Percentiles rank a stretch among this genome's conserved stretches.
phyloP scores from a whole-genome alignment of 2,888 invertebrate genomes.

The Strigamia transsilvanica region DNA sequence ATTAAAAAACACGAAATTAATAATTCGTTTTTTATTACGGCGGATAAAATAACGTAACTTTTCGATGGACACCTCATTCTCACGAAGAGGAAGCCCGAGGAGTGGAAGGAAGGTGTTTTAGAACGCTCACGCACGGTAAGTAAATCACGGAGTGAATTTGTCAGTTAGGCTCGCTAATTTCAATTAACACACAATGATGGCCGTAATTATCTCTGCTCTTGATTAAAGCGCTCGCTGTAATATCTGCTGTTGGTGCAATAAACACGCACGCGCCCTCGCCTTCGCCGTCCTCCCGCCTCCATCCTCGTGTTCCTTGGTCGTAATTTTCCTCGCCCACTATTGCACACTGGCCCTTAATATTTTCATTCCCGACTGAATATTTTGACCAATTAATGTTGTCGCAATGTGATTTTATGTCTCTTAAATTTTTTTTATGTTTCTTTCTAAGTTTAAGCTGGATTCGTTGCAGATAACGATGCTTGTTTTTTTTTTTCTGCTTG shows the following conservation, averaged over 20 bases:
- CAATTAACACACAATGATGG: constrained; percentile 54
- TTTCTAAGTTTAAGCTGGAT: not conserved
- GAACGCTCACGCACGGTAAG: constrained; percentile 29
- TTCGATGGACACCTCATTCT: constrained; percentile 14
- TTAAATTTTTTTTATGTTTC: not conserved
- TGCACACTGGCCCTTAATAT: constrained; percentile 19
- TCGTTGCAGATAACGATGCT: not conserved
- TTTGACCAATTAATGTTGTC: constrained; percentile 16
- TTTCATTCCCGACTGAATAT: constrained; percentile 10
- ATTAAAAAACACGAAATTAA: not conserved
- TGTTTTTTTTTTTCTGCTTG: not conserved
- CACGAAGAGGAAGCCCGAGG: not conserved
- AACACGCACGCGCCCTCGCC: constrained; percentile 51
- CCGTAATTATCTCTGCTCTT: constrained; percentile 52
- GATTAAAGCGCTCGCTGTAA: constrained; percentile 53
- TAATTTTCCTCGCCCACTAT: constrained; percentile 14
- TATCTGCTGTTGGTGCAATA: constrained; percentile 54
- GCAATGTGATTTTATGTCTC: not conserved
- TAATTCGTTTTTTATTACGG: not conserved
- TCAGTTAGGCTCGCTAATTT: constrained; percentile 53
- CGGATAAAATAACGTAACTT: not conserved
- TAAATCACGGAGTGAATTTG: constrained; percentile 53
- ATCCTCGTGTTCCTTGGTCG: constrained; percentile 33
- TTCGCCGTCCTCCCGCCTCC: constrained; percentile 40
- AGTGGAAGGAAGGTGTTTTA: constrained; percentile 36